Evolutionary conservation across 37 sponge, comb jelly and placozoan genomes (phyloP), one percentile per base, ranked within the genome.

Genomic region (Axinella damicornis): DNA sequence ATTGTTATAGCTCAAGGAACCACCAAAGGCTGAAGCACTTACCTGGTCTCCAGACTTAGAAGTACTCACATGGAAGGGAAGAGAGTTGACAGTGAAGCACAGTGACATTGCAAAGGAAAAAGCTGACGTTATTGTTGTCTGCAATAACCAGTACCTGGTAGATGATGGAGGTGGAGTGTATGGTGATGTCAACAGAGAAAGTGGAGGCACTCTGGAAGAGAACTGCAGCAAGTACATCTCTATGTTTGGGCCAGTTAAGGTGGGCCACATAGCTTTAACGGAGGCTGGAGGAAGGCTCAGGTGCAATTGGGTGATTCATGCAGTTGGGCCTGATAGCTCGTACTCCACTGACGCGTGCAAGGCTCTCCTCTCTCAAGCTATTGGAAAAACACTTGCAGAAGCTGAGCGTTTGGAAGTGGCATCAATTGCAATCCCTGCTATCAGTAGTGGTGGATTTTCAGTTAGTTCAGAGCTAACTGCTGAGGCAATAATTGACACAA

Each of bases 341-440:
- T 21, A 25, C 24, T 5, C 14, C 2, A 22, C 15, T 9, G 36
- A 41, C 46, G 73, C 63, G 37, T 83, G 84, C 73, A 41, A 63
- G 25, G 30, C 24, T n/a, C 67, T 89, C 1, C 53, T 90, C 21
- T 30, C 67, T 25, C 33, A 74, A 53, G 88, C 69, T 11, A n/a
- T 80, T 64, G 28, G 59, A 1, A 87, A 83, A 31, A n/a, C 57
- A 25, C 57, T 87, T 18, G 30, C 53, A n/a, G 36, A 24, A 36
- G 85, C 88, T 30, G 73, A 87, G 46, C 30, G 66, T 20, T n/a
- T 58, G 37, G 57, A 71, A 6, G 69, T 60, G 1, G 36, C 31
- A 17, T 94, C 95, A 34, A 79, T 94, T 52, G 88, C 85, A 5
- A 25, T 94, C 36, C 95, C 95, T 34, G 87, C 87, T 22, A 79